Base-by-base conservation (phyloP, 1,140 invertebrate species). In the Zophobas morio region DNA sequence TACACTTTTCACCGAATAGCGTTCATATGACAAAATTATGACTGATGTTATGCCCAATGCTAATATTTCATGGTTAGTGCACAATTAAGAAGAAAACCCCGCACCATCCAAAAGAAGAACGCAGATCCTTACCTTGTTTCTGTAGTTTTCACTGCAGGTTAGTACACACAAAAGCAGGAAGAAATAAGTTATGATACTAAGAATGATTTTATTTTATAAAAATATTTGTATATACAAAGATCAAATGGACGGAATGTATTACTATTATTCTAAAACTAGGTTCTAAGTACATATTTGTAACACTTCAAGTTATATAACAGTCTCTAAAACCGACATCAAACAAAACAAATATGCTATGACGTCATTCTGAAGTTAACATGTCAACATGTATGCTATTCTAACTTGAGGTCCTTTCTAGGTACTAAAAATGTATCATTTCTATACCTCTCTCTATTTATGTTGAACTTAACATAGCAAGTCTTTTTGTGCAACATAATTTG, bases 181-280 rank as follows among this genome's bases (percentile, higher is more conserved):
- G 20, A 20, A 20, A 20, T 20, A 20, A 20, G 20, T 20, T 20
- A 20, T 20, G 20, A 20, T 20, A 20, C 20, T 20, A 56, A 72
- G 8, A 73, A 72, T 56, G 54, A 54, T 56, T 73, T 73, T 73
- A 73, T 73, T 73, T 53, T 73, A 70, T 56, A 73, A 73, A 73
- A 73, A 73, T 54, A 73, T 73, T 2, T 35, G 6, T 37, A n/a
- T 73, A 53, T 49, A 73, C 49, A 73, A 1, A 73, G 51, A 53
- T 73, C 37, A 32, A 35, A 6, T 73, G 71, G 71, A 73, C 71
- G 71, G 71, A 73, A 73, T 73, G 51, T 42, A 53, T 42, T 73
- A 54, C 35, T 39, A 40, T 73, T 20, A 37, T 53, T 54, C 70
- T 73, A 54, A 73, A 73, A 53, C 70, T 72, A 72, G 8, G 39